Evolutionary conservation across 1,140 invertebrate species (phyloP), one percentile per base, ranked within the genome.

Genomic region (Conus ventricosus): DNA sequence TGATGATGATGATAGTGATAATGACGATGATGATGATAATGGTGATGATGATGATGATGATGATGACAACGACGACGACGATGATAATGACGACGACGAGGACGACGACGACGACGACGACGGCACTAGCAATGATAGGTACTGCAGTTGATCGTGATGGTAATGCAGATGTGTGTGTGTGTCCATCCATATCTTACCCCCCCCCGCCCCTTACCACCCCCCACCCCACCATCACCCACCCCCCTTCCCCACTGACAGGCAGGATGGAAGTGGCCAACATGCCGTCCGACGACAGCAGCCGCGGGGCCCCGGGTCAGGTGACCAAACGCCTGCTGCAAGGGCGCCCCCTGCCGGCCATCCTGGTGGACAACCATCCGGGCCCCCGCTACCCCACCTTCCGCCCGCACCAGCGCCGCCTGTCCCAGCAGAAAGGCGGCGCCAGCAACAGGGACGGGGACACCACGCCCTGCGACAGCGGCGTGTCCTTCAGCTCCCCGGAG

Each of bases 221-320:
- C 53, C 11, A 1, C 17, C 0, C 11, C 27, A 39, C 17, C 78
- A 27, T 4, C 27, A 51, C 25, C 39, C 11, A 3, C 11, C 53
- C 23, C 27, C 17, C 17, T 63, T 11, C 60, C 60, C 17, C 17
- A 20, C 10, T 71, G 15, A 20, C 55, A 84, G 82, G 82, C 82
- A 84, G 55, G 25, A 84, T 84, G 82, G 55, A 84, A 63, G 82
- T 84, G 23, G 57, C 82, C 82, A 84, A n/a, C 82, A 20, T 84
- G 13, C 82, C 55, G 8, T 84, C 82, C 11, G 55, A 84, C 23
- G 55, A 84, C 27, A 54, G 54, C 7, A 5, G 17, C 60, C 60
- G 17, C 60, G 60, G 60, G 67, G 15, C 67, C 67, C 20, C 80
- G 51, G 82, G 82, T 55, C 23, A 54, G 4, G 82, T 63, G 55